Evolutionary conservation across 2,113 vertebrate genomes (phyloP).

Genomic region (Macrotus californicus): DNA sequence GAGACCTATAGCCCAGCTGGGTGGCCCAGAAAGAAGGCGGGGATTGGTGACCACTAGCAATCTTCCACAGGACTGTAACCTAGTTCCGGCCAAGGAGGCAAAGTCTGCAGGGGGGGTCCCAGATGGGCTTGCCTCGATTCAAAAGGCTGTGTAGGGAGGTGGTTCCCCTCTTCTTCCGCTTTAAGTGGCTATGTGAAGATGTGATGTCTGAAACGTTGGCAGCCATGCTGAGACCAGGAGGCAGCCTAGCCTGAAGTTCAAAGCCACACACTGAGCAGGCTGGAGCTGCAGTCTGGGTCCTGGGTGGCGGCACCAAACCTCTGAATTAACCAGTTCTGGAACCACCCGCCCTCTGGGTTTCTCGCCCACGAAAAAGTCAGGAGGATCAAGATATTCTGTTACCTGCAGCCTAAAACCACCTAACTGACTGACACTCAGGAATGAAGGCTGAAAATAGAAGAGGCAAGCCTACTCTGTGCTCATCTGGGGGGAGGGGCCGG

Average conservation of each 20-base stretch:
- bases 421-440: neutral
- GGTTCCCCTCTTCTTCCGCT: neutral
- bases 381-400: neutral
- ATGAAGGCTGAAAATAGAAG: neutral
- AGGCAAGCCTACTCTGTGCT: neutral
- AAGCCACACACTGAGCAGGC: neutral
- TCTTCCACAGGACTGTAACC: neutral
- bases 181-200: neutral
- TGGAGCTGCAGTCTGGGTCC: neutral
- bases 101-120: neutral
- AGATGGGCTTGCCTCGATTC: neutral
- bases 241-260: neutral
- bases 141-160: neutral
- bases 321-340: neutral
- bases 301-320: no score
- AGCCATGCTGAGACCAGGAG: neutral
- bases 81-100: neutral
- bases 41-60: neutral
- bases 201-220: neutral
- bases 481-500: no score
- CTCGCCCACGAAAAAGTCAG: neutral
- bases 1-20: neutral
- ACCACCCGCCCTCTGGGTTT: neutral
- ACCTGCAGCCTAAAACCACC: neutral
- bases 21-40: neutral